phyloP scores from a whole-genome alignment of 2,888 invertebrate genomes.

The Andrena fulva region DNA sequence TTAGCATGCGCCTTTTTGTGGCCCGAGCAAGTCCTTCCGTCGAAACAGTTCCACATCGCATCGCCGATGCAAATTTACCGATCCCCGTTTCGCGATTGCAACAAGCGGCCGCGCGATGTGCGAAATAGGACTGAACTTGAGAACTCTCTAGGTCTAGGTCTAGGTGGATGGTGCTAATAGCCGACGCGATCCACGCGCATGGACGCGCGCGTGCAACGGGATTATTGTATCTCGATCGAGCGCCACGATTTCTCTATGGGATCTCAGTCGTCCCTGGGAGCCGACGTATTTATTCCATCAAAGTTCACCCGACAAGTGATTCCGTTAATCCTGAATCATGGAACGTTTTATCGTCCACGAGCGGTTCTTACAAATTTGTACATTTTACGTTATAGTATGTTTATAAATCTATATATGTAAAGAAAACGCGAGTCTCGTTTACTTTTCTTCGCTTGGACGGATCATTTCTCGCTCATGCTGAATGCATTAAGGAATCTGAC shows the following conservation, averaged over 20 bases:
- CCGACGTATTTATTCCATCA: background rate
- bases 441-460: too few species aligned
- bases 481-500: slow-evolving; percentile 7
- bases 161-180: slow-evolving; percentile 48
- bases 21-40: slow-evolving; percentile 4
- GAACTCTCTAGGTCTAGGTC: slow-evolving; percentile 13
- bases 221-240: background rate
- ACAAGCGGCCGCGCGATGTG: slow-evolving; percentile 16
- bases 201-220: background rate
- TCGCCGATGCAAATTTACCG: slow-evolving; percentile 6
- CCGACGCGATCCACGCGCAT: background rate
- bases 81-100: background rate
- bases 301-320: background rate
- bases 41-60: slow-evolving; percentile 56
- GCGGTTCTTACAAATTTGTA: too few species aligned
- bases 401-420: background rate
- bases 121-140: slow-evolving; percentile 41
- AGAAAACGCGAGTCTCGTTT: background rate
- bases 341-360: too few species aligned
- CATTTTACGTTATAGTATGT: background rate
- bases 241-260: background rate
- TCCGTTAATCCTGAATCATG: too few species aligned
- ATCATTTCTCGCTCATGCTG: background rate
- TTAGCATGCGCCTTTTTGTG: background rate
- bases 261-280: background rate